Base-by-base conservation (phyloP, 2,113 vertebrate species). In the Oryzias curvinotus region DNA sequence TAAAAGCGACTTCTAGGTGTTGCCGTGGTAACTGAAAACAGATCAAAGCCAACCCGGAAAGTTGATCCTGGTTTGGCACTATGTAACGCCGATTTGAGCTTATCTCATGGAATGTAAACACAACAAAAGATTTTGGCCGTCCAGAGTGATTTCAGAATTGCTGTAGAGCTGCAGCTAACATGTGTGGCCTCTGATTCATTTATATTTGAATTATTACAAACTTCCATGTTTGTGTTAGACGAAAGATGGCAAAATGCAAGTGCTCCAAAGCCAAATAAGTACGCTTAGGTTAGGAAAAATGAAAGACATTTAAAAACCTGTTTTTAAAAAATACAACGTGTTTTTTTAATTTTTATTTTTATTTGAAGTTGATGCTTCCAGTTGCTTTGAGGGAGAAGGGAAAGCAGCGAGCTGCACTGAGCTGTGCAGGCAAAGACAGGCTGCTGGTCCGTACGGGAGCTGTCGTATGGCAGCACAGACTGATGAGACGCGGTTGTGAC, bases 401-500 rank as follows among this genome's bases (percentile, higher is more conserved):
- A 36, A 59, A 0, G 14, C 57, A 36, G 50, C 7, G 47, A 52
- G 70, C 55, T 55, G 73, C 57, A 36, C 53, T 10, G 47, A 52
- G 70, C 55, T 55, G 73, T 69, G 46, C 16, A 15, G 52, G 28
- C 73, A 36, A 64, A 36, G 73, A 71, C 70, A 16, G 61, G 10
- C 54, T 42, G 56, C 64, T 41, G 14, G 58, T 41, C 36, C 53
- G 5, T 48, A 45, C 49, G 52, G 58, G 28, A 52, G 56, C 58
- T 54, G 73, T 71, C 53, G 52, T 64, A 62, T 78, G 51, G 57
- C 21, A 3, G 51, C 64, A 70, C 50, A 23, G 65, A 68, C 65
- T 62, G 78, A 85, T 23, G 56, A 63, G 57, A 64, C 79, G 52
- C 67, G 48, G 62, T 65, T 62, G 16, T 66, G 71, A 77, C 78